A percentile compares a stretch with the other conserved stretches of the same genome.
Conservation (phyloP, 2,888 invertebrate genomes). For the Hypsopygia costalis region DNA sequence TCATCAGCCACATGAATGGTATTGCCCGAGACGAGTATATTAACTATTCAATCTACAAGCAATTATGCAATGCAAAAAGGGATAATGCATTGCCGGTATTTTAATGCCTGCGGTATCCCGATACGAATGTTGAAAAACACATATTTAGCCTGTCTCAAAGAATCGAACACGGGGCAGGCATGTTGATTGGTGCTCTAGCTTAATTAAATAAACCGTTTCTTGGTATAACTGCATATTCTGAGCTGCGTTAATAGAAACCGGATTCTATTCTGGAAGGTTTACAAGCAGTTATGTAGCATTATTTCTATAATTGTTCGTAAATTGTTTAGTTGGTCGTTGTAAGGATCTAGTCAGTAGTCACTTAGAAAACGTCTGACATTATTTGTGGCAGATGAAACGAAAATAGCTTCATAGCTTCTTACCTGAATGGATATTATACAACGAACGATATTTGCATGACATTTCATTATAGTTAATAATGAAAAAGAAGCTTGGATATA, state of each 20-base stretch:
- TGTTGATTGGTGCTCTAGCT: conserved; percentile 52
- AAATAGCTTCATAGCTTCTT: no score
- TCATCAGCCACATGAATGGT: not conserved
- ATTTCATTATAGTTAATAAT: no score
- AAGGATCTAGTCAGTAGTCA: no score
- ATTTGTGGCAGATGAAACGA: no score
- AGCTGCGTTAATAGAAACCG: conserved; percentile 4
- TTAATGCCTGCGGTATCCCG: conserved; percentile 6
- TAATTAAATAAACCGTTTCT: conserved; percentile 74
- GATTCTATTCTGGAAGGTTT: conserved; percentile 2
- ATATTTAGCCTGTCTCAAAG: conserved; percentile 10
- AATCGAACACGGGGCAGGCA: conserved; percentile 26
- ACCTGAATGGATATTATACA: no score
- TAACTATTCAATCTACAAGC: not conserved
- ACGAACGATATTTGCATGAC: no score
- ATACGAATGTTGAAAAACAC: conserved; percentile 9
- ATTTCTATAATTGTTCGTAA: conserved; percentile 4
- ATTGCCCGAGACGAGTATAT: not conserved
- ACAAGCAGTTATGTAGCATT: not conserved
- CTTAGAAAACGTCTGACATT: no score
- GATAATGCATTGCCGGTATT: conserved; percentile 7
- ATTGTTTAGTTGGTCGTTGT: no score
- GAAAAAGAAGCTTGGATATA: no score
- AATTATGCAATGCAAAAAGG: conserved; percentile 6
- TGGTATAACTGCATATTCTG: conserved; percentile 27